Evolutionary conservation across 2,797 vertebrate species (phyloP).

Genomic region (Oreonectes daqikongensis): DNA sequence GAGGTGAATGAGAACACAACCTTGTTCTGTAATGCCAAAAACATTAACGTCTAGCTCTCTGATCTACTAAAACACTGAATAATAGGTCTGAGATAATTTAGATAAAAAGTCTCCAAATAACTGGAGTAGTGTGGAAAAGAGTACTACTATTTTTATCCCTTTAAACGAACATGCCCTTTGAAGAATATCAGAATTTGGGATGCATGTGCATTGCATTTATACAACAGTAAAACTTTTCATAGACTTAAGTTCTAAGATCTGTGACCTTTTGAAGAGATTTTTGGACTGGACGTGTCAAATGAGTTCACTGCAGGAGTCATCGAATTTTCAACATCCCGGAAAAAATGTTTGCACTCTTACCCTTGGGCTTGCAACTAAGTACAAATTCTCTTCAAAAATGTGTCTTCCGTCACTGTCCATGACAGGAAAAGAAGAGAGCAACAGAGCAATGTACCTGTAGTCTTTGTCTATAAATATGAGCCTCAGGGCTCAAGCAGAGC

Average conservation of each 20-base stretch:
- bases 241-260: not conserved
- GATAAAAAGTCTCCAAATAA: not conserved
- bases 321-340: not conserved
- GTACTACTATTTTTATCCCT: not conserved
- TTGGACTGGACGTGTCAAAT: not conserved
- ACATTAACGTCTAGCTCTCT: not conserved
- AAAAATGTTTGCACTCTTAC: not conserved
- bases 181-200: not conserved
- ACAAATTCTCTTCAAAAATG: not conserved
- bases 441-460: constrained; percentile 50
- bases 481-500: constrained; percentile 53
- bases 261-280: not conserved
- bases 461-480: constrained; percentile 61
- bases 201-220: not conserved
- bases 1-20: constrained; percentile 17
- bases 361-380: constrained; percentile 5
- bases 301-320: not conserved
- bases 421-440: constrained; percentile 40
- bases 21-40: not conserved
- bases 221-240: not conserved
- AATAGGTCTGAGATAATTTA: not conserved
- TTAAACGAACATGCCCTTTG: not conserved
- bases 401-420: constrained; percentile 8
- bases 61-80: constrained; percentile 1
- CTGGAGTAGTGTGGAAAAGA: not conserved